A percentile compares a stretch with the other conserved stretches of the same genome.
These are phyloP conservation scores for Pseudorhiza aurosa DNA, from an alignment of 30 jellyfish, hydroid and myxozoan species.

Conservation along the genomic window DNA sequence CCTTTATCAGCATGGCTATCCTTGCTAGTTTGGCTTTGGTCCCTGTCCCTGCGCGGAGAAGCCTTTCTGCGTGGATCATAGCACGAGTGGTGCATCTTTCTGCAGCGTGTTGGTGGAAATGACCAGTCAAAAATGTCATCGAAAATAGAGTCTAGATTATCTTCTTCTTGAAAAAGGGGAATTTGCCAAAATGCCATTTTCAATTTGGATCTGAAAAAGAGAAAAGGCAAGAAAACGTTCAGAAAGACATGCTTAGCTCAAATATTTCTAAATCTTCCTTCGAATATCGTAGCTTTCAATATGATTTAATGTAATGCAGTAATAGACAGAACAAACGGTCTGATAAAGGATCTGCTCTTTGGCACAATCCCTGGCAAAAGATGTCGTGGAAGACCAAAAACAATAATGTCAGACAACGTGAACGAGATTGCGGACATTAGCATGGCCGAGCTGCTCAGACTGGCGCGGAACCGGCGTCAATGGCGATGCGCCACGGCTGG, in stretches of 20 bases:
- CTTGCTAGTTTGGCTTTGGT: background rate
- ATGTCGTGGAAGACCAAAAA: too few relatives aligned
- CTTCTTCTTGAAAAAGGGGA: background rate
- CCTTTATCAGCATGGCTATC: background rate
- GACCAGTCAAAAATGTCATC: constrained; percentile 32
- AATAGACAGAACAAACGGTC: too few relatives aligned
- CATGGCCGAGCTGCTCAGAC: too few relatives aligned
- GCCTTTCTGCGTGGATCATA: background rate
- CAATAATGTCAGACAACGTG: too few relatives aligned
- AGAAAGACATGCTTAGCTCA: background rate
- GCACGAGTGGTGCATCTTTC: background rate
- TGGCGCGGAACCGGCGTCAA: too few relatives aligned
- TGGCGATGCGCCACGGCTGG: too few relatives aligned
- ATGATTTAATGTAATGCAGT: background rate
- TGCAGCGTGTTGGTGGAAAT: background rate
- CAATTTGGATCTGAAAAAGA: too few relatives aligned
- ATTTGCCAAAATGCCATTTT: constrained; percentile 37
- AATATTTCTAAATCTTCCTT: background rate
- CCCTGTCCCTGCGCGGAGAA: background rate
- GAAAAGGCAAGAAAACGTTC: too few relatives aligned
- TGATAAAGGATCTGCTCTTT: too few relatives aligned
- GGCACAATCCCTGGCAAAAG: too few relatives aligned
- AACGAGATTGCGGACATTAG: too few relatives aligned
- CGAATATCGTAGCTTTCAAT: background rate
- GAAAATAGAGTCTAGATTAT: background rate